Evolutionary conservation across 1,140 invertebrate species (phyloP).

Genomic region (Cydia amplana): DNA sequence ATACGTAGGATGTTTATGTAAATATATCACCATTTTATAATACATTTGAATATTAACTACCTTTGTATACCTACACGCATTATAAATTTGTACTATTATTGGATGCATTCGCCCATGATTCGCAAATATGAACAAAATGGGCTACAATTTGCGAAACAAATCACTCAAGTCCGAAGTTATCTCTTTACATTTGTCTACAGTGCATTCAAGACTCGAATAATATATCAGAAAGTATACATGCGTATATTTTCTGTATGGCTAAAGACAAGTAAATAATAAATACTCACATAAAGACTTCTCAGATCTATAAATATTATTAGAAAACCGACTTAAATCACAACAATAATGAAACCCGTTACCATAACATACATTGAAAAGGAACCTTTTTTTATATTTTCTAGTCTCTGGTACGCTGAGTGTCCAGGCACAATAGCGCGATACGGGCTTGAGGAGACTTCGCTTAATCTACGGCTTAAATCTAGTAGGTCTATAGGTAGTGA

Average conservation of each 20-base stretch:
- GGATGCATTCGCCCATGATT: not conserved
- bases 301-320: too few relatives aligned
- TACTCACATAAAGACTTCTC: too few relatives aligned
- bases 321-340: not conserved
- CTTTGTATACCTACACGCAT: not conserved
- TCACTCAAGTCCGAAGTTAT: not conserved
- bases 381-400: not conserved
- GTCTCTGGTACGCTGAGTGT: constrained; percentile 5
- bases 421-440: not conserved
- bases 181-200: not conserved
- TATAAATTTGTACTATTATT: not conserved
- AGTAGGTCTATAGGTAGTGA: too few relatives aligned
- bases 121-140: not conserved
- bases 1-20: too few relatives aligned
- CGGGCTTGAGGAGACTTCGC: not conserved
- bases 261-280: too few relatives aligned
- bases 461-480: constrained; percentile 19
- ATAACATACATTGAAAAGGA: not conserved
- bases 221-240: too few relatives aligned
- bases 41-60: too few relatives aligned
- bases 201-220: not conserved
- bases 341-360: not conserved
- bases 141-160: not conserved
- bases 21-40: too few relatives aligned
- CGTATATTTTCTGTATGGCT: not conserved